Percentiles rank a stretch among this genome's conserved stretches.
Evolutionary conservation across 2,888 invertebrate species (phyloP).

Genomic region (Trileptium ribeirensis): DNA sequence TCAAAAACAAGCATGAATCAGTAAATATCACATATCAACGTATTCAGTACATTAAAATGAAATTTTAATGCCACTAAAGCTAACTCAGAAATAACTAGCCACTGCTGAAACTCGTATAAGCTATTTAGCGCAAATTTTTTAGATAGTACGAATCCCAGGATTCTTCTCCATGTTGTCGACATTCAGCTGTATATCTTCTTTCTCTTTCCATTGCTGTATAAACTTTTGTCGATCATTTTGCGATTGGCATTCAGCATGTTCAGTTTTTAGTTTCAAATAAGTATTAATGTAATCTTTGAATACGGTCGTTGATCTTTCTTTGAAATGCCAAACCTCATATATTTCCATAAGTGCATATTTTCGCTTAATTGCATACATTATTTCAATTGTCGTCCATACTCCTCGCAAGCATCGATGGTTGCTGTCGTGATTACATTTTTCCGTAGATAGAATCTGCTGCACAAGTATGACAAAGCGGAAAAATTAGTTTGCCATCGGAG

Average conservation of each 20-base stretch:
- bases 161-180: background rate
- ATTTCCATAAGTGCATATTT: background rate
- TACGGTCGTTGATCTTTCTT: background rate
- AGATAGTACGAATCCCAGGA: background rate
- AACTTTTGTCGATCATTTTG: background rate
- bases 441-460: background rate
- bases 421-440: background rate
- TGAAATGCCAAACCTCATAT: constrained; percentile 1
- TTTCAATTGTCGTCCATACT: background rate
- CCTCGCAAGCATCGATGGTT: background rate
- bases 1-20: too few species aligned
- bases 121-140: background rate
- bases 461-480: background rate
- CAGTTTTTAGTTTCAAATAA: background rate
- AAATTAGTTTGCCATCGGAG: background rate
- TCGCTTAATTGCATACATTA: background rate
- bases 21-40: too few species aligned
- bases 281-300: constrained; percentile 5
- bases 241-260: background rate
- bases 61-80: too few species aligned
- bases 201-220: background rate
- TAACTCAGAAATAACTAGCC: too few species aligned
- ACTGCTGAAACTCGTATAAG: too few species aligned
- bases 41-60: too few species aligned
- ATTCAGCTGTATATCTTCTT: background rate